These are phyloP conservation scores for Paracanthobrama guichenoti DNA, from an alignment of 2,113 vertebrate species.

Conservation along the genomic window DNA sequence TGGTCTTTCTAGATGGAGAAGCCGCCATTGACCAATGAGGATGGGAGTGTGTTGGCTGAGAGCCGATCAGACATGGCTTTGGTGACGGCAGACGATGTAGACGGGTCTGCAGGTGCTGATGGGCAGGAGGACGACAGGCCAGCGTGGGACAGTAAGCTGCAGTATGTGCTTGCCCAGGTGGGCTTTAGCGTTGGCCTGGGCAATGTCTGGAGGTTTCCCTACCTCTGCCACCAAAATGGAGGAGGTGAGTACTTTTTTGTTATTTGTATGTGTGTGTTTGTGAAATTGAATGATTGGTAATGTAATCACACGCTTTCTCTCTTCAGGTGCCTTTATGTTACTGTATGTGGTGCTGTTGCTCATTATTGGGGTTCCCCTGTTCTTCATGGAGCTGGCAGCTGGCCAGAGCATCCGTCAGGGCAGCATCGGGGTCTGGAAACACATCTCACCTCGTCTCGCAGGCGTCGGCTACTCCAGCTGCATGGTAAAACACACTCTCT, in stretches of 20 bases:
- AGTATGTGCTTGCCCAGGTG: constrained; percentile 96
- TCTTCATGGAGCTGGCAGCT: constrained; percentile 84
- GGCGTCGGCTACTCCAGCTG: constrained; percentile 84
- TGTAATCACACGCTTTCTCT: background rate
- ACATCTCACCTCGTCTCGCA: constrained; percentile 77
- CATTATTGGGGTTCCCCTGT: constrained; percentile 76
- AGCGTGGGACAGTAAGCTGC: constrained; percentile 95
- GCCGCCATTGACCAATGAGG: constrained; percentile 61
- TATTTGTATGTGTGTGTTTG: background rate
- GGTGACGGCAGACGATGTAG: constrained; percentile 46
- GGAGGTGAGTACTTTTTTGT: constrained; percentile 80
- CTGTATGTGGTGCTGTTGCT: constrained; percentile 76
- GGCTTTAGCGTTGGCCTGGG: constrained; percentile 96
- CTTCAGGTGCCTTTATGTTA: constrained; percentile 75
- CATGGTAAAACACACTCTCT: constrained; percentile 65
- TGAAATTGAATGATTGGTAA: background rate
- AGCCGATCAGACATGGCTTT: constrained; percentile 61
- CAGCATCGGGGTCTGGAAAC: constrained; percentile 81
- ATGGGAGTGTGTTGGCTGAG: constrained; percentile 57
- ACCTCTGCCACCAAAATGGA: constrained; percentile 98
- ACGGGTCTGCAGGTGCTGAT: background rate
- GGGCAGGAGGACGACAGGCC: constrained; percentile 71
- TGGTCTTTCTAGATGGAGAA: constrained; percentile 69
- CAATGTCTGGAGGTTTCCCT: constrained; percentile 97
- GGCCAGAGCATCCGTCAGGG: constrained; percentile 80